Evolutionary conservation across 2,888 invertebrate genomes (phyloP), one percentile per base, ranked within the genome.

Genomic region (Andrena marginata): DNA sequence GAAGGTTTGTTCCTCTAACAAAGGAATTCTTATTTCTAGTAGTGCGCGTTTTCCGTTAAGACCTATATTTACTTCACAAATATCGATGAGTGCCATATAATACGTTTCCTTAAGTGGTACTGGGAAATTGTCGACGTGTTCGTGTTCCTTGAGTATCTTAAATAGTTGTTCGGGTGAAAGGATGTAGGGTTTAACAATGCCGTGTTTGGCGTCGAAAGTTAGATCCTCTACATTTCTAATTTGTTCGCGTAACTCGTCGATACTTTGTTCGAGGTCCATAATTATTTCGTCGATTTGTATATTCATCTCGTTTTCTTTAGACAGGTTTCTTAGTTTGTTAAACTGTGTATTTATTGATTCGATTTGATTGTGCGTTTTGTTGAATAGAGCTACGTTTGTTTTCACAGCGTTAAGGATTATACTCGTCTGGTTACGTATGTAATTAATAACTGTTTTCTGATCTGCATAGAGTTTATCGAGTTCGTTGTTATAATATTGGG

Each of bases 121-220:
- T 3, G 62, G 26, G 20, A 49, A 72, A 16, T 72, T 26, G 10
- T 77, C n/a, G 3, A 71, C 33, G 6, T 51, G 51, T 10, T 77
- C 64, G 8, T 73, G 64, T 35, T 56, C 7, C 1, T n/a, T 7
- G 26, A 73, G 64, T 42, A 73, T 64, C 29, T 42, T n/a, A 1
- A 71, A 77, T 2, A 77, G 13, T 71, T 71, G 35, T n/a, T 71
- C 71, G 3, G 67, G 60, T 5, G 67, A 5, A 29, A 77, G 10
- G 26, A 77, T 13, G 13, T 76, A 68, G 26, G 26, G 26, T 26
- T 26, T 26, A 26, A 26, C 26, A 26, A 26, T 26, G 2, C 26
- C 26, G 26, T 26, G 26, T 26, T 26, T 26, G 3, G 59, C 62
- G 31, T 75, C 51, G 0, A 68, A 33, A 4, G 35, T 68, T 33